Evolutionary conservation across 2,888 invertebrate genomes (phyloP), one percentile per base, ranked within the genome.

Genomic region (Osmoderma eremita): DNA sequence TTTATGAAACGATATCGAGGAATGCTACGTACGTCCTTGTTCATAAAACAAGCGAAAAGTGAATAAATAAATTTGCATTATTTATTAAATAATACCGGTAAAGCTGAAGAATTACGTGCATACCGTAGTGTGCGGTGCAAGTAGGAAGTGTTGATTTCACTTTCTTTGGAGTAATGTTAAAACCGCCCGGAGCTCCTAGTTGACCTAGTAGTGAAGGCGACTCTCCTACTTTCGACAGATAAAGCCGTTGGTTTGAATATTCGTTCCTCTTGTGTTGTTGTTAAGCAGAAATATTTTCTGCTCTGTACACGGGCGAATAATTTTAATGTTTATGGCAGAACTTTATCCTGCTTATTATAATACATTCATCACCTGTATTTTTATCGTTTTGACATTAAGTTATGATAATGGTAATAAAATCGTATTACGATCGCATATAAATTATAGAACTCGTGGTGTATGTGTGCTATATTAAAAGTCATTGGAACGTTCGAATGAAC

Each of bases 121-220:
- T 65, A 51, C 53, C 45, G 51, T 61, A 63, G 68, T 62, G 54
- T 70, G 49, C 42, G 63, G 70, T 68, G 68, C 58, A 70, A 69
- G 70, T 68, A 69, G 70, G 70, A 70, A 69, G 72, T 67, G 69
- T 45, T 39, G 69, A 61, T 72, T 71, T 72, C 70, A 72, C 70
- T 72, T 71, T 70, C 72, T 71, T 71, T 64, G 51, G 58, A 67
- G 70, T 68, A 70, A 70, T 65, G 65, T 38, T 68, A 68, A 30
- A 66, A 68, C 30, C 68, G 68, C 65, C 62, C 65, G 68, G 65
- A 65, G 68, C 68, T 39, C 20, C 65, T 62, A 62, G 68, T 66
- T 76, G 74, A 75, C 75, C 75, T 72, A 75, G 70, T 75, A 71
- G 71, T 72, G 70, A 74, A 72, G 72, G 70, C 74, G 73, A 73